A percentile compares a stretch with the other conserved stretches of the same genome.
phyloP scores from a whole-genome alignment of 2,888 invertebrate genomes.

The Brachylomia viminalis region DNA sequence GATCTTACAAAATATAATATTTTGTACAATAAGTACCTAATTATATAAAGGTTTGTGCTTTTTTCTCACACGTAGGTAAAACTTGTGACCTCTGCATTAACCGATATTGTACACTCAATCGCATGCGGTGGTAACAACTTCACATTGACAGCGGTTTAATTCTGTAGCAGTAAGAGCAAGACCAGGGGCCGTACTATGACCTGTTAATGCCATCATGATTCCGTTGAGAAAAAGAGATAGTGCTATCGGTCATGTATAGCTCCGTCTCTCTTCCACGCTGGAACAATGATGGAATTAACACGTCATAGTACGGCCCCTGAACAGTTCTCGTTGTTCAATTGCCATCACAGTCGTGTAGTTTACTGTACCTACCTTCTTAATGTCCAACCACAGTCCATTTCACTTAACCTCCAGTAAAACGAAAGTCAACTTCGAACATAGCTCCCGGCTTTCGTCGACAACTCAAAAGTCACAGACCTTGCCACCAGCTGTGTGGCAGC shows the following conservation, averaged over 20 bases:
- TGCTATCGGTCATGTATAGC: too few relatives aligned
- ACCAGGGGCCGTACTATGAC: too few relatives aligned
- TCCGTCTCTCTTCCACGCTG: too few relatives aligned
- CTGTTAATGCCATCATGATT: too few relatives aligned
- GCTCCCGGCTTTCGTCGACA: constrained; percentile 53
- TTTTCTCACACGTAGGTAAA: not conserved
- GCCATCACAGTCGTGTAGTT: not conserved
- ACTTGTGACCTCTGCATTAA: not conserved
- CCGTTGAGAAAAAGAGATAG: too few relatives aligned
- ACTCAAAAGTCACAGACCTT: constrained; percentile 48
- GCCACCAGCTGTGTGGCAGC: constrained; percentile 48
- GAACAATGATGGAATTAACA: too few relatives aligned
- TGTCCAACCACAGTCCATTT: constrained; percentile 10
- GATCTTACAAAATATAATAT: too few relatives aligned
- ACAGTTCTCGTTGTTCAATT: not conserved
- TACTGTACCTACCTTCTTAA: not conserved
- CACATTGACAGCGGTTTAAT: not conserved
- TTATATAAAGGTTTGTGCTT: not conserved
- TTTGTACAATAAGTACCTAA: too few relatives aligned
- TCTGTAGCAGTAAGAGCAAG: not conserved
- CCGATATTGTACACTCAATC: not conserved
- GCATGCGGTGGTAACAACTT: not conserved
- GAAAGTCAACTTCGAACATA: constrained; percentile 41
- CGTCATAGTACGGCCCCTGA: too few relatives aligned
- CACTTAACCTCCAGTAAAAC: constrained; percentile 50